phyloP scores from a whole-genome alignment of 2,888 invertebrate species.

The Rhagophthalmus giganteus region DNA sequence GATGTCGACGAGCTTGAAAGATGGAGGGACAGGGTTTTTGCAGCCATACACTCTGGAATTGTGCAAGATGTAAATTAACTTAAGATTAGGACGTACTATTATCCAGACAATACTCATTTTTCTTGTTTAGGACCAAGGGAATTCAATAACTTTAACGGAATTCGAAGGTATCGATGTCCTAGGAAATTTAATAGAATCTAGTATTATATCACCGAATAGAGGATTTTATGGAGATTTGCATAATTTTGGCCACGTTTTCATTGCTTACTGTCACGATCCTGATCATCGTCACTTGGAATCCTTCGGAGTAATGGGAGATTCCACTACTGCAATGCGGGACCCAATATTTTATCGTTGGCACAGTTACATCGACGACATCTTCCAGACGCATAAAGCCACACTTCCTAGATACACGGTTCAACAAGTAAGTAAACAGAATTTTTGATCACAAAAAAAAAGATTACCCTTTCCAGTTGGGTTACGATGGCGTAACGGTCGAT shows the following conservation, averaged over 20 bases:
- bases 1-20: conserved; percentile 73
- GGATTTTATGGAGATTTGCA: conserved; percentile 78
- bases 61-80: conserved; percentile 59
- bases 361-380: conserved; percentile 75
- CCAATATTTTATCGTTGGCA: conserved; percentile 88
- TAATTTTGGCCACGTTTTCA: conserved; percentile 79
- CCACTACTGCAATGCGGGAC: conserved; percentile 84
- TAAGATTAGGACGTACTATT: too few species aligned
- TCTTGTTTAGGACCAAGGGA: conserved; percentile 60
- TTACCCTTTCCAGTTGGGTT: conserved; percentile 60
- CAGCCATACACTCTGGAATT: conserved; percentile 69
- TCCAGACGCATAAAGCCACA: conserved; percentile 72
- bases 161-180: conserved; percentile 74
- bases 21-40: conserved; percentile 74
- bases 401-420: conserved; percentile 66
- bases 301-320: conserved; percentile 81
- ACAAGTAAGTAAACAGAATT: conserved; percentile 56
- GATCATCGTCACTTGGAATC: conserved; percentile 76
- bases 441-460: background rate
- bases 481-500: conserved; percentile 65
- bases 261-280: conserved; percentile 79
- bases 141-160: conserved; percentile 63
- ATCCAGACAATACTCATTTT: background rate
- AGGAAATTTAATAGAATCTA: conserved; percentile 79
- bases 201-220: conserved; percentile 69